Conservation (phyloP, 1,140 invertebrate genomes). For the Cyphomyrmex costatus region DNA sequence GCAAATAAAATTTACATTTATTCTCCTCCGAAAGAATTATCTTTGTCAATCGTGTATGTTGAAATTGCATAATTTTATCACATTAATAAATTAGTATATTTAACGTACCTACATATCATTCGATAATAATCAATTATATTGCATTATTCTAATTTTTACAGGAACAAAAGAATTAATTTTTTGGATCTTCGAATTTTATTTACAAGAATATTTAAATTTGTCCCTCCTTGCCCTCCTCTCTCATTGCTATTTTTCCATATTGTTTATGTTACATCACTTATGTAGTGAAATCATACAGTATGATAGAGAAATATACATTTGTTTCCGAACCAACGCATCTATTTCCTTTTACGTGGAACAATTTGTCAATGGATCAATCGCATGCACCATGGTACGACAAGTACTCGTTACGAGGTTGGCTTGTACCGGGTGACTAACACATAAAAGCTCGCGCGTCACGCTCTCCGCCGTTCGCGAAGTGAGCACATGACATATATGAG, state of each 20-base stretch:
- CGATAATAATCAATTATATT: not conserved
- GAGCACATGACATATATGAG: not conserved
- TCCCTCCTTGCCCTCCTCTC: not conserved
- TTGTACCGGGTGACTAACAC: conserved; percentile 46
- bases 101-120: not conserved
- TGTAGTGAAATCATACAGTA: not conserved
- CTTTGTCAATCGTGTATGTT: not conserved
- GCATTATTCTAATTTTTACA: not conserved
- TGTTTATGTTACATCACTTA: not conserved
- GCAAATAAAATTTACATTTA: not conserved
- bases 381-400: conserved; percentile 17
- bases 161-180: not conserved
- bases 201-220: not conserved
- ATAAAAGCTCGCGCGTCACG: not conserved
- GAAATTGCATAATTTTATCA: not conserved
- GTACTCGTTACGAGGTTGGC: conserved; percentile 42
- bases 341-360: not conserved
- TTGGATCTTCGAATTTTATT: not conserved
- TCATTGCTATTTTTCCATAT: not conserved
- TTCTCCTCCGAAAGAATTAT: not conserved
- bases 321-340: not conserved
- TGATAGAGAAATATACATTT: not conserved
- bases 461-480: not conserved
- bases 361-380: not conserved
- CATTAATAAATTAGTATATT: not conserved